Percentiles rank a stretch among this genome's conserved stretches.
Conservation (phyloP, 1,140 invertebrate genomes). For the Sinella curviseta region DNA sequence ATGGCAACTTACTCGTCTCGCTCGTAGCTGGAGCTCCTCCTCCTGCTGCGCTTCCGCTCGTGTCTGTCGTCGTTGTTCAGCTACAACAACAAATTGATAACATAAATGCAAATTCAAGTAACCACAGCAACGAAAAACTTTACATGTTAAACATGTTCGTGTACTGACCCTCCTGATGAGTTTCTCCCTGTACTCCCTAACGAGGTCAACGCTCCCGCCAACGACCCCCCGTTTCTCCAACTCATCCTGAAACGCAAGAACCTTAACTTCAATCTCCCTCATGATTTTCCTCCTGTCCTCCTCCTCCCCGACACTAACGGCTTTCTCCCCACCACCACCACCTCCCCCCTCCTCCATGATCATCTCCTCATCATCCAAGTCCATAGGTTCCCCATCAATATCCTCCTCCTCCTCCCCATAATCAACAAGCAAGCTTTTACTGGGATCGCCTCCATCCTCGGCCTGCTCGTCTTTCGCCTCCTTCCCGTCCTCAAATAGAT, state of each 20-base stretch:
- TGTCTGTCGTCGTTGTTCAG: background rate
- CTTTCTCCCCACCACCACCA: slow-evolving; percentile 12
- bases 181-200: slow-evolving; percentile 88
- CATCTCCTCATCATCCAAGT: slow-evolving; percentile 44
- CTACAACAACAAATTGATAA: too few species aligned
- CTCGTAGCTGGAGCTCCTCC: background rate
- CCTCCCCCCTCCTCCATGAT: slow-evolving; percentile 17
- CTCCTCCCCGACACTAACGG: slow-evolving; percentile 14
- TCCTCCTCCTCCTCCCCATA: slow-evolving; percentile 50
- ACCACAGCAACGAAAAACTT: too few species aligned
- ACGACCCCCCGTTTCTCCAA: slow-evolving; percentile 62
- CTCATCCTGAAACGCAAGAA: slow-evolving; percentile 94
- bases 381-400: slow-evolving; percentile 51
- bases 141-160: too few species aligned
- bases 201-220: slow-evolving; percentile 49
- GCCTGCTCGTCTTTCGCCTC: background rate
- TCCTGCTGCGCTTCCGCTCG: too few species aligned
- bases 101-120: too few species aligned
- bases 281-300: slow-evolving; percentile 56
- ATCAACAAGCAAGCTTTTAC: background rate
- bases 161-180: slow-evolving; percentile 79
- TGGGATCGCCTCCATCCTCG: background rate
- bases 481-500: slow-evolving; percentile 63
- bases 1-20: too few species aligned
- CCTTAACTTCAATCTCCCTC: slow-evolving; percentile 92